Evolutionary conservation across 2,113 vertebrate species (phyloP).

Genomic region (Ranitomeya variabilis): DNA sequence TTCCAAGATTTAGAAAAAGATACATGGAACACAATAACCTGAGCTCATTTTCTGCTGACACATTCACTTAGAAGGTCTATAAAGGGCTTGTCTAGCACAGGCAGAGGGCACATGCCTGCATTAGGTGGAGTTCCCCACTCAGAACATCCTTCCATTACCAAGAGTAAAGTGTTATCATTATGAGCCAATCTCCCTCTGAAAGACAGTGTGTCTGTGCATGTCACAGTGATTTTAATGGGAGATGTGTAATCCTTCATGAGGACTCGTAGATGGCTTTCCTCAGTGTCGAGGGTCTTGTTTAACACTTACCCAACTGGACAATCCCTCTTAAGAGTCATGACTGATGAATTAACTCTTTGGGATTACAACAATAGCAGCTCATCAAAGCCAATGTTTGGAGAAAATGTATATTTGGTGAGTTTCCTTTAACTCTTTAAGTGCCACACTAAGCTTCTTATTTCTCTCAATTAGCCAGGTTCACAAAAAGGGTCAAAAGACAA

Average conservation of each 20-base stretch:
- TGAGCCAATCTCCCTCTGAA: no score
- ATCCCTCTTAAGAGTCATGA: background rate
- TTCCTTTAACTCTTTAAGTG: background rate
- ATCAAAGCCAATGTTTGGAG: background rate
- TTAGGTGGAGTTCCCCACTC: no score
- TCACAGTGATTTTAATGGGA: background rate
- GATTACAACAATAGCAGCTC: background rate
- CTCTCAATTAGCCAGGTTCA: background rate
- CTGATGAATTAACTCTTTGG: background rate
- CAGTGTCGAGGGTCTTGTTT: background rate
- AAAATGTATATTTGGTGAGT: background rate
- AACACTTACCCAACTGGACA: background rate
- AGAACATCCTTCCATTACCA: no score
- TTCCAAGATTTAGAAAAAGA: no score
- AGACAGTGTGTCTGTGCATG: no score
- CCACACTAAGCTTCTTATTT: background rate
- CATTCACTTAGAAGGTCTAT: no score
- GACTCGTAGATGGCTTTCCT: background rate
- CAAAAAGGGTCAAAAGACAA: slow-evolving; percentile 17
- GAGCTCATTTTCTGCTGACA: no score
- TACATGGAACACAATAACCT: no score
- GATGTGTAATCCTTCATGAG: background rate
- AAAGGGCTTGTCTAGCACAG: no score
- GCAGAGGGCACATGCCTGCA: no score
- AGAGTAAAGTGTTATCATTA: no score